Conservation (phyloP, 2,113 vertebrate genomes). For the Paraplagusia blochii region DNA sequence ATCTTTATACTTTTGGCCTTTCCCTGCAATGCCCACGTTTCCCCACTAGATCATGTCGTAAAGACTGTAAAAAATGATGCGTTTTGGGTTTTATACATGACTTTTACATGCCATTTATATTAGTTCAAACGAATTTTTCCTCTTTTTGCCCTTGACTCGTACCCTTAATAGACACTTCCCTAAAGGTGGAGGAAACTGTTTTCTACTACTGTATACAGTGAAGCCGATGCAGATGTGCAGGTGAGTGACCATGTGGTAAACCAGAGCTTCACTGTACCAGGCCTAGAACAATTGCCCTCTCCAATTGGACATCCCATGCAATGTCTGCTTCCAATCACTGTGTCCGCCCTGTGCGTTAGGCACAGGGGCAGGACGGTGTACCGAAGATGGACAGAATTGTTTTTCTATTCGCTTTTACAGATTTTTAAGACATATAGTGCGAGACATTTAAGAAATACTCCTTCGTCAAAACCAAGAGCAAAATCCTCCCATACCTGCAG, state of each 20-base stretch:
- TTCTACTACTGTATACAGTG: constrained; percentile 75
- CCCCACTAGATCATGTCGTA: too few species aligned
- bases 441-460: too few species aligned
- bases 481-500: background rate
- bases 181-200: constrained; percentile 65
- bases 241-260: constrained; percentile 87
- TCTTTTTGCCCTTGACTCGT: constrained; percentile 54
- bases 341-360: constrained; percentile 6
- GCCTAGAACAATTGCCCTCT: constrained; percentile 83
- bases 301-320: constrained; percentile 91
- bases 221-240: constrained; percentile 89
- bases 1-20: too few species aligned
- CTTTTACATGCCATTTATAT: too few species aligned
- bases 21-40: too few species aligned
- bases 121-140: too few species aligned
- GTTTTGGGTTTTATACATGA: too few species aligned
- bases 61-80: too few species aligned
- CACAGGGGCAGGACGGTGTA: constrained; percentile 24
- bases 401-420: constrained; percentile 24
- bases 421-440: too few species aligned
- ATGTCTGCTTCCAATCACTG: constrained; percentile 90
- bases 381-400: constrained; percentile 13
- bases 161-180: constrained; percentile 61
- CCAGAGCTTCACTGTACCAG: constrained; percentile 76
- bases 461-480: background rate